Conservation (phyloP, 2,888 invertebrate species). For the Gryllus longicercus region DNA sequence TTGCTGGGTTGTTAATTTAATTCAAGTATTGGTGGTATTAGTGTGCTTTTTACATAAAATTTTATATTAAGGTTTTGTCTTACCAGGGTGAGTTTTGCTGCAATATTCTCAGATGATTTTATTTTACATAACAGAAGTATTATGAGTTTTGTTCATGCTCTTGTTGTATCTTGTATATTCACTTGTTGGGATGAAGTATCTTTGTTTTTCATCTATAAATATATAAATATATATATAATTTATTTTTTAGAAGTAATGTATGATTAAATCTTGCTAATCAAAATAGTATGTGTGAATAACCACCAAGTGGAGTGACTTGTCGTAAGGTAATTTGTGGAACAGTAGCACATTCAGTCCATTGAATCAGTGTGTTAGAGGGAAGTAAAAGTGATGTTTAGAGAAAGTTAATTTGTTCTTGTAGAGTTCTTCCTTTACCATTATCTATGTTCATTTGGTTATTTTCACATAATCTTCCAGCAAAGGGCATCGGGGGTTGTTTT, state of each 20-base stretch:
- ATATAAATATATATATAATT: not conserved
- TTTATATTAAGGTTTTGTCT: not conserved
- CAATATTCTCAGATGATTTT: not conserved
- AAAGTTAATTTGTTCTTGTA: not conserved
- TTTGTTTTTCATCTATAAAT: not conserved
- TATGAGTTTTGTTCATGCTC: not conserved
- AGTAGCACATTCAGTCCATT: conserved; percentile 11
- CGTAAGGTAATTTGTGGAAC: not conserved
- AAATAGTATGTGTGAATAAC: conserved; percentile 10
- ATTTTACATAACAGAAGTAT: not conserved
- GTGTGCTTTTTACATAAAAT: not conserved
- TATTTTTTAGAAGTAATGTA: not conserved
- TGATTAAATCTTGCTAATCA: not conserved
- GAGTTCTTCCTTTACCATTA: not conserved
- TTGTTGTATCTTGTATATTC: conserved; percentile 2
- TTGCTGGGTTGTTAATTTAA: not conserved
- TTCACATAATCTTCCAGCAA: not conserved
- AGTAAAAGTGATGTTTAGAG: not conserved
- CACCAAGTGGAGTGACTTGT: conserved; percentile 5
- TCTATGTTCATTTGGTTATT: not conserved
- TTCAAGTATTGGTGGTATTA: not conserved
- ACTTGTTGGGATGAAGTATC: not conserved
- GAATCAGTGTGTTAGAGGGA: not conserved
- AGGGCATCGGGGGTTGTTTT: not conserved
- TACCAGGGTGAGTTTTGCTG: not conserved